Percentiles rank a stretch among this genome's conserved stretches.
phyloP scores from a whole-genome alignment of 2,113 vertebrate genomes.

The Pogonocichla stellata region DNA sequence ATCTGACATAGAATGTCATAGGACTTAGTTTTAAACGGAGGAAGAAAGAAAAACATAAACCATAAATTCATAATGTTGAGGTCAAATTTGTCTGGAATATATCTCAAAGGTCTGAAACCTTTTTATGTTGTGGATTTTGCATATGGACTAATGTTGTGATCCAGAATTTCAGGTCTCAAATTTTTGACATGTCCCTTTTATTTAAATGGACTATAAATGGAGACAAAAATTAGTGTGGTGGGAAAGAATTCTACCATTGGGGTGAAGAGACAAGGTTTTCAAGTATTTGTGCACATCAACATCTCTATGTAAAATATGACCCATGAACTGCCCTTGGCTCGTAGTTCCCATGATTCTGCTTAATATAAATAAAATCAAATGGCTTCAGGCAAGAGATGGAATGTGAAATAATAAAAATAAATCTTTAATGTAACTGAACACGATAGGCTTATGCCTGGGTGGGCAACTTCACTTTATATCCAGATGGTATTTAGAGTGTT shows the following conservation, averaged over 20 bases:
- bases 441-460: background rate
- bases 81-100: background rate
- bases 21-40: background rate
- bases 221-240: background rate
- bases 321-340: background rate
- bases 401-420: background rate
- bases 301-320: background rate
- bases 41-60: background rate
- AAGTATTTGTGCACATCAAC: background rate
- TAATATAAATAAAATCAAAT: background rate
- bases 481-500: background rate
- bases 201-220: background rate
- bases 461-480: background rate
- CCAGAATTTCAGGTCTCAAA: background rate
- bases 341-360: background rate
- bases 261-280: background rate
- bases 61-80: background rate
- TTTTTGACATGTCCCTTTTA: background rate
- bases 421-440: background rate
- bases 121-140: background rate
- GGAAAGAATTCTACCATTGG: background rate
- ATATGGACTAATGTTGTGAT: background rate
- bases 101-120: background rate
- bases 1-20: background rate
- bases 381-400: background rate